Percentiles rank a stretch among this genome's conserved stretches.
These are phyloP conservation scores for Hecatera dysodea DNA, from an alignment of 2,888 invertebrate genomes.

Conservation along the genomic window DNA sequence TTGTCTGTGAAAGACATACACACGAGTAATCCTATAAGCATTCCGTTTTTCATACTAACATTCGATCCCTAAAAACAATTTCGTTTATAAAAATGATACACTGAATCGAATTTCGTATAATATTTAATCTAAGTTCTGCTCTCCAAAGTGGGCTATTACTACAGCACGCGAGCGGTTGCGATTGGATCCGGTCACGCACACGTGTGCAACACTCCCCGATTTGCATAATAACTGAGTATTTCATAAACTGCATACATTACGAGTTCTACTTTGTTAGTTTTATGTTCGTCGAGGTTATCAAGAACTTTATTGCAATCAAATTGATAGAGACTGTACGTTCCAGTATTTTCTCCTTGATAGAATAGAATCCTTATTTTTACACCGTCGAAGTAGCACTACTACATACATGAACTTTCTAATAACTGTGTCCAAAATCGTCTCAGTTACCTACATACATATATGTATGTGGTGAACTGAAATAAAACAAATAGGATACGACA, in stretches of 20 bases:
- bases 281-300: not conserved
- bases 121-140: not conserved
- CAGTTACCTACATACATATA: not conserved
- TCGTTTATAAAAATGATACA: constrained; percentile 4
- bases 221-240: constrained; percentile 26
- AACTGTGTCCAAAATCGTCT: not conserved
- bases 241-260: constrained; percentile 5
- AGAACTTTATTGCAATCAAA: not conserved
- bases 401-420: constrained; percentile 16
- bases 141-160: constrained; percentile 7
- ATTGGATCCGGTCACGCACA: constrained; percentile 30
- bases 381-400: too few relatives aligned
- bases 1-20: too few relatives aligned
- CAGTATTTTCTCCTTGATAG: too few relatives aligned
- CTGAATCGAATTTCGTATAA: constrained; percentile 20
- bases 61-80: too few relatives aligned
- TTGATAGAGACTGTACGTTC: not conserved
- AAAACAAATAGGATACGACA: too few relatives aligned
- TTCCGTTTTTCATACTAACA: too few relatives aligned
- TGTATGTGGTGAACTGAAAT: too few relatives aligned
- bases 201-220: constrained; percentile 10
- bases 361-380: not conserved
- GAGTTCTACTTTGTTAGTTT: not conserved
- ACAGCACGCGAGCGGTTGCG: constrained; percentile 8
- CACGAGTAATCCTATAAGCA: too few relatives aligned